phyloP scores from a whole-genome alignment of 2,797 vertebrate genomes.

The Hapalemur alaotrensis region DNA sequence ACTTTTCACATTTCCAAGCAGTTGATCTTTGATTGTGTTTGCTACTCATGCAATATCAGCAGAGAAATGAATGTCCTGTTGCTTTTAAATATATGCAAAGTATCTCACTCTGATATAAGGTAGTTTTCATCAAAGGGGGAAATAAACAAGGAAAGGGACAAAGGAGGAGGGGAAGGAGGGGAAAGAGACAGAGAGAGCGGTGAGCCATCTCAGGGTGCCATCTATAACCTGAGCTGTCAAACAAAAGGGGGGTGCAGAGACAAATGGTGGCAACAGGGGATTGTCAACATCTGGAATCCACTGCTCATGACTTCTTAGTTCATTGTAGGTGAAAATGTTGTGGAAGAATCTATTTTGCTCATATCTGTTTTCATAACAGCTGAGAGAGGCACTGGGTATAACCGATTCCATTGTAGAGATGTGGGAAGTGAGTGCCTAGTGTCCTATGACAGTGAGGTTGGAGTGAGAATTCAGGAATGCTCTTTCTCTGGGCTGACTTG shows the following conservation, averaged over 20 bases:
- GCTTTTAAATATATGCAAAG: conserved; percentile 45
- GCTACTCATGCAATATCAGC: not conserved
- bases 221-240: not conserved
- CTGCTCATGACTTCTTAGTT: not conserved
- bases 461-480: not conserved
- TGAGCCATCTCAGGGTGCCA: not conserved
- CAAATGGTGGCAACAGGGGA: not conserved
- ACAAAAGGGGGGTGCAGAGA: not conserved
- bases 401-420: not conserved
- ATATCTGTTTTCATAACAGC: conserved; percentile 40
- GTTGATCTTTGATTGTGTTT: not conserved
- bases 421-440: not conserved
- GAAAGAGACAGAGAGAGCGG: not conserved
- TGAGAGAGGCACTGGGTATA: not conserved
- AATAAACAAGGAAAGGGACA: not conserved
- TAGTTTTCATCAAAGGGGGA: not conserved
- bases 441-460: not conserved
- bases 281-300: conserved; percentile 52
- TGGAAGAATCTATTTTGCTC: conserved; percentile 38
- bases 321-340: conserved; percentile 38
- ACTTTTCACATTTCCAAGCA: conserved; percentile 5
- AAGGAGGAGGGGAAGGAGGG: not conserved
- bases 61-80: not conserved
- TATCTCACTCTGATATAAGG: not conserved
- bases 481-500: not conserved